Conservation (phyloP, 2,797 vertebrate genomes). For the Fistularia commersonii region DNA sequence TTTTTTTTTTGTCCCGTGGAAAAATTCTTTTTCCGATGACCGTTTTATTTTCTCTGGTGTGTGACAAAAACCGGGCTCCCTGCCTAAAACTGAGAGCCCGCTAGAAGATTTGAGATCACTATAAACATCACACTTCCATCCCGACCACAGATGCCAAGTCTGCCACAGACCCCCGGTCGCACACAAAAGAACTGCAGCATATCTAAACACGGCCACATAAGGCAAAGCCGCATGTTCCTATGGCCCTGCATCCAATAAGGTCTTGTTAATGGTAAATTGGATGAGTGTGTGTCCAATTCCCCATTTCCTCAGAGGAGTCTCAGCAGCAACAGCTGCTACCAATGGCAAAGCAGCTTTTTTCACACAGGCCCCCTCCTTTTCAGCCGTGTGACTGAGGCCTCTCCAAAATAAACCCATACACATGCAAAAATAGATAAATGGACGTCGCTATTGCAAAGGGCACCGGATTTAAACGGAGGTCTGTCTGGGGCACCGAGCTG, state of each 20-base stretch:
- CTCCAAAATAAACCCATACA: slow-evolving; percentile 74
- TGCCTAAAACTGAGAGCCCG: slow-evolving; percentile 7
- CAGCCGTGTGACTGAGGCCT: slow-evolving; percentile 62
- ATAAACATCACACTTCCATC: slow-evolving; percentile 19
- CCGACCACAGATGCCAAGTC: slow-evolving; percentile 30
- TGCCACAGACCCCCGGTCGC: slow-evolving; percentile 18
- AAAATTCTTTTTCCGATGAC: too few species aligned
- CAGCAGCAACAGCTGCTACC: slow-evolving; percentile 81
- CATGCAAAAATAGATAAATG: slow-evolving; percentile 77
- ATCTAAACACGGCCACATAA: slow-evolving; percentile 61
- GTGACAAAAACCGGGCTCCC: slow-evolving; percentile 6
- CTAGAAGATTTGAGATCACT: slow-evolving; percentile 15
- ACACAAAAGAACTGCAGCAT: slow-evolving; percentile 23
- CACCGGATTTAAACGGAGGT: slow-evolving; percentile 59
- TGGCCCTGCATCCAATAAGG: slow-evolving; percentile 79
- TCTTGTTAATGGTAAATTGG: slow-evolving; percentile 82
- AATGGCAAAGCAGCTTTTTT: slow-evolving; percentile 64
- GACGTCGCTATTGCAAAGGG: slow-evolving; percentile 69
- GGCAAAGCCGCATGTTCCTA: slow-evolving; percentile 64
- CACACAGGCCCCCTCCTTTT: slow-evolving; percentile 59
- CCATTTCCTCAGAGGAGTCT: slow-evolving; percentile 77
- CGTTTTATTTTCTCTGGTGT: too few species aligned
- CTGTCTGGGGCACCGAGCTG: slow-evolving; percentile 38
- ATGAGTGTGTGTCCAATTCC: slow-evolving; percentile 81
- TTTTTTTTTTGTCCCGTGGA: neutral